Evolutionary conservation across 2,113 vertebrate genomes (phyloP).

Genomic region (Tetraodon nigroviridis): DNA sequence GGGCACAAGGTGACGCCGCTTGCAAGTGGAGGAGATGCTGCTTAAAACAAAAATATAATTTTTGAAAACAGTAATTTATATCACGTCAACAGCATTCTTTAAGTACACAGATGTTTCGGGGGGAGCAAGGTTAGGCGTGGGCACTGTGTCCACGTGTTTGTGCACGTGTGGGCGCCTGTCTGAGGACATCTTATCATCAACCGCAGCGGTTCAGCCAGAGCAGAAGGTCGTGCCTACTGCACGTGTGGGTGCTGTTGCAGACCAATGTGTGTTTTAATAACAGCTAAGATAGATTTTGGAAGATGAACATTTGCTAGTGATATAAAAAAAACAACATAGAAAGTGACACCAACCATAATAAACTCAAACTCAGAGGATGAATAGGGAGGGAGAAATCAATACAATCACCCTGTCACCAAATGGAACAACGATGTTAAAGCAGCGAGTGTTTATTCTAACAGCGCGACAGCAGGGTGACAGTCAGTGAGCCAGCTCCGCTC

Average conservation of each 20-base stretch:
- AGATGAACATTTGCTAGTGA: not conserved
- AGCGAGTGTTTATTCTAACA: too few relatives aligned
- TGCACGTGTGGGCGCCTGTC: conserved; percentile 27
- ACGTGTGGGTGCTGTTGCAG: too few relatives aligned
- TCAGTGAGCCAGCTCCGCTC: conserved; percentile 32
- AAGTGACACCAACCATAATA: not conserved
- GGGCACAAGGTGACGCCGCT: conserved; percentile 24
- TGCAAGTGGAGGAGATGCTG: not conserved
- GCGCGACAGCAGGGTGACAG: conserved; percentile 6
- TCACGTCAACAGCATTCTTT: too few relatives aligned
- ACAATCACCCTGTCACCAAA: not conserved
- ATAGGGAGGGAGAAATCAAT: not conserved
- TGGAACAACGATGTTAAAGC: too few relatives aligned
- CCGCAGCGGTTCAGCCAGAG: conserved; percentile 21
- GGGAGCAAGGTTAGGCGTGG: conserved; percentile 14
- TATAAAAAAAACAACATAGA: too few relatives aligned
- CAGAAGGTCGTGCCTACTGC: conserved; percentile 1
- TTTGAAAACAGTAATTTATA: too few relatives aligned
- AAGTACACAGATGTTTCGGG: not conserved
- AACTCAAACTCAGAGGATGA: not conserved
- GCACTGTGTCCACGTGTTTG: conserved; percentile 7
- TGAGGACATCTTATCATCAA: conserved; percentile 48
- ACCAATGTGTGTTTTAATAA: not conserved
- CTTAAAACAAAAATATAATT: too few relatives aligned
- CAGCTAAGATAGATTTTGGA: not conserved